Conservation (phyloP, 2,888 invertebrate species). For the Aphrophora alni region DNA sequence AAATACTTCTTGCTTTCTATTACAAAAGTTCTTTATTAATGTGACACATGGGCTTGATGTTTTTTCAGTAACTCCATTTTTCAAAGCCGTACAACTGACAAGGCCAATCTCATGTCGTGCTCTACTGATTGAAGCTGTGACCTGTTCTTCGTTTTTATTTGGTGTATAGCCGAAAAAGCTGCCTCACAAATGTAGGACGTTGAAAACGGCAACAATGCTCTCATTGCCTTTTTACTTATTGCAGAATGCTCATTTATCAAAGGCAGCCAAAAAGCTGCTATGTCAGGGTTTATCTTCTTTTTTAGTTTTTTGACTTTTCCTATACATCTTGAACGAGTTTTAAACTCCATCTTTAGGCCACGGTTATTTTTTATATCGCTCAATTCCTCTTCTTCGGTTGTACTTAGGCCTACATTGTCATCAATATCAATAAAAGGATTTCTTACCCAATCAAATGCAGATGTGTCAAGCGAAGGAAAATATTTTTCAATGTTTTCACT, state of each 20-base stretch:
- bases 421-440: not conserved
- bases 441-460: not conserved
- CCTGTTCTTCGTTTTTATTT: not conserved
- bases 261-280: not conserved
- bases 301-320: too few species aligned
- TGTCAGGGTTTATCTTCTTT: not conserved
- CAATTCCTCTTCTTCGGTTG: not conserved
- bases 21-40: too few species aligned
- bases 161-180: not conserved
- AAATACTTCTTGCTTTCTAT: too few species aligned
- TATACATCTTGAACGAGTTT: not conserved
- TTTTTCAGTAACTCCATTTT: too few species aligned
- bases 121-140: not conserved
- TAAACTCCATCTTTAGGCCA: not conserved
- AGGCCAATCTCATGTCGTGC: not conserved
- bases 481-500: not conserved
- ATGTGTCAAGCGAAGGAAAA: not conserved
- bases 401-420: not conserved
- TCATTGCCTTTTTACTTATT: not conserved
- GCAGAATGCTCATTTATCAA: not conserved
- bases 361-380: not conserved
- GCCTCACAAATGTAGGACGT: not conserved
- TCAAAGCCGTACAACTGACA: not conserved
- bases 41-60: too few species aligned
- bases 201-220: not conserved